A percentile compares a stretch with the other conserved stretches of the same genome.
Conservation (phyloP, 2,888 invertebrate genomes). For the Drosophila paranaensis region DNA sequence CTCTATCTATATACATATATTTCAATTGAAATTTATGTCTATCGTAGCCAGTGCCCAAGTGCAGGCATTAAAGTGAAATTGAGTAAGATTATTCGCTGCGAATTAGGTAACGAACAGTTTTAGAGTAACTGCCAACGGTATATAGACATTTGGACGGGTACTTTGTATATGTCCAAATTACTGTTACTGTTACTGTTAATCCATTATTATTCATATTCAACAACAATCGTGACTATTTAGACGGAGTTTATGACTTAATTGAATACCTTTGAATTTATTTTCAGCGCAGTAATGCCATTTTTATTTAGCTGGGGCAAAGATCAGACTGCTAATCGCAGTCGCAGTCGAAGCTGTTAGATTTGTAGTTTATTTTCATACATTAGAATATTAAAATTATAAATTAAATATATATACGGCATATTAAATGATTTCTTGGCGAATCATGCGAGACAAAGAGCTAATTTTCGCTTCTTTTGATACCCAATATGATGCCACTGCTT, state of each 20-base stretch:
- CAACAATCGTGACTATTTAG: conserved; percentile 6
- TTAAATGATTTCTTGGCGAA: neutral
- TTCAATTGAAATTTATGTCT: conserved; percentile 12
- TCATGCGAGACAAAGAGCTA: neutral
- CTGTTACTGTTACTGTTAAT: neutral
- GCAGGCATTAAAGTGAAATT: conserved; percentile 42
- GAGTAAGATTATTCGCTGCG: conserved; percentile 32
- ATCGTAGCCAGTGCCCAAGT: conserved; percentile 32
- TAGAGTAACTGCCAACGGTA: conserved; percentile 4
- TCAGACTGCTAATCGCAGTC: neutral
- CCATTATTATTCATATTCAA: neutral
- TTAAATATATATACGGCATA: neutral
- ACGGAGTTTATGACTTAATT: conserved; percentile 1
- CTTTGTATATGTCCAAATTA: neutral
- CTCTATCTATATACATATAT: conserved; percentile 14
- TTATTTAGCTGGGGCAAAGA: neutral
- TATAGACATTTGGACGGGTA: neutral
- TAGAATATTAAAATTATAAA: neutral
- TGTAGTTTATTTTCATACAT: neutral
- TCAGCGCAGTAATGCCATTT: neutral
- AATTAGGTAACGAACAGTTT: conserved; percentile 17
- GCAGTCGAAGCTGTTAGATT: neutral
- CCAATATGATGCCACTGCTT: neutral
- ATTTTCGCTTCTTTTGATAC: neutral
- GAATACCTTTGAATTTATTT: neutral